These are phyloP conservation scores for Phyllostomus hastatus DNA, from an alignment of 2,113 vertebrate genomes.

Conservation along the genomic window DNA sequence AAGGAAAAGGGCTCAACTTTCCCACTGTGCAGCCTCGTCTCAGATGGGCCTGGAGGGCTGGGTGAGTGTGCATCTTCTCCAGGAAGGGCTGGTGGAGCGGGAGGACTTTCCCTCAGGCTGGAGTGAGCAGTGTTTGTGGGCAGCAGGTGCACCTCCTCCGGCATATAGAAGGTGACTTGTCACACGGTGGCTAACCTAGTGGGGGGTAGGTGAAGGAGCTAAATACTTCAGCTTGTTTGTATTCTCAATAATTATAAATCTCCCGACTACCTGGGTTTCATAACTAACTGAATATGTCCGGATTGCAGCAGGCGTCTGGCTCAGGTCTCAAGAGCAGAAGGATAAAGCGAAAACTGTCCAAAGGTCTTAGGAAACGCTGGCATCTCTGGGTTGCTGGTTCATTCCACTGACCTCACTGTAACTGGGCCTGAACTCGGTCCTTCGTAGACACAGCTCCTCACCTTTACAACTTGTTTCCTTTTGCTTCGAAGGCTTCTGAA, in stretches of 20 bases:
- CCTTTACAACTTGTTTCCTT: neutral
- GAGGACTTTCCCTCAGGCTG: neutral
- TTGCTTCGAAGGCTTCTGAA: neutral
- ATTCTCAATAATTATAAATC: neutral
- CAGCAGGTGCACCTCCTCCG: neutral
- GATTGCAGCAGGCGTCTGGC: neutral
- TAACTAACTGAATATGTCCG: neutral
- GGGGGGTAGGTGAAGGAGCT: neutral
- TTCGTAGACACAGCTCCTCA: neutral
- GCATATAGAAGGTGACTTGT: neutral
- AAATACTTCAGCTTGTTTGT: neutral
- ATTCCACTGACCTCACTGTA: neutral
- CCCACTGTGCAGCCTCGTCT: neutral
- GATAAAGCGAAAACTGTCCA: neutral
- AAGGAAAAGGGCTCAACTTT: neutral
- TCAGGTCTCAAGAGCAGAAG: neutral
- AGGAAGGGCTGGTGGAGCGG: neutral
- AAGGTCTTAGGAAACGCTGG: neutral
- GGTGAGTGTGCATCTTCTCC: neutral
- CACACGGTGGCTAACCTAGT: neutral
- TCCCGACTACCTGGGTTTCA: neutral
- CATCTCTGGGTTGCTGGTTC: neutral
- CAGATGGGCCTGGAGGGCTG: neutral
- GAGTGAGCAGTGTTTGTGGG: neutral
- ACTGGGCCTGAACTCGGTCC: neutral